Percentiles rank a stretch among this genome's conserved stretches.
These are phyloP conservation scores for Meda fulgida DNA, from an alignment of 2,797 vertebrate species.

Conservation along the genomic window DNA sequence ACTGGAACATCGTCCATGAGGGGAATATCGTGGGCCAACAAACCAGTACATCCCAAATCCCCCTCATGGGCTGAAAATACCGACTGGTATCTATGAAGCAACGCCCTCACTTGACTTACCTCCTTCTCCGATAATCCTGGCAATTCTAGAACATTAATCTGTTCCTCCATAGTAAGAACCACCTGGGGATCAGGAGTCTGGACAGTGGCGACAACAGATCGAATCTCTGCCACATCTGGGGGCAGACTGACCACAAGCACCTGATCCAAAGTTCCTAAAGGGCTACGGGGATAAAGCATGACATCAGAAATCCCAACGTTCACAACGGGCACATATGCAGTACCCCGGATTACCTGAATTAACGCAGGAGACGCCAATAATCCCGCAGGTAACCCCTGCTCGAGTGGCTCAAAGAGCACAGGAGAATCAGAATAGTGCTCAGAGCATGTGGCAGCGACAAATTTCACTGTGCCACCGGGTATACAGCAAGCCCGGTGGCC, in stretches of 20 bases:
- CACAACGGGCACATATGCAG: constrained; percentile 31
- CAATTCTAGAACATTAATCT: background rate
- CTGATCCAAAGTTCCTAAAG: background rate
- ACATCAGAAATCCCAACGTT: constrained; percentile 10
- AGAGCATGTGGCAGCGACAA: background rate
- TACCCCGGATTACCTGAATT: background rate
- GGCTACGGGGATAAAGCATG: background rate
- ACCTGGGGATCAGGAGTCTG: background rate
- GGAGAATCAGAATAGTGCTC: background rate
- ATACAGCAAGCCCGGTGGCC: background rate
- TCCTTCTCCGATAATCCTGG: background rate
- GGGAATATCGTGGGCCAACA: too few relatives aligned
- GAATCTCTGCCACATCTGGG: background rate
- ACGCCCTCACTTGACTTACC: background rate
- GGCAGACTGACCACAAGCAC: background rate
- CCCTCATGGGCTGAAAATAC: too few relatives aligned
- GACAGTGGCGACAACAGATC: background rate
- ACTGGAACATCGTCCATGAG: too few relatives aligned
- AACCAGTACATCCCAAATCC: too few relatives aligned
- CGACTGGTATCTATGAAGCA: background rate
- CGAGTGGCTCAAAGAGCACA: background rate
- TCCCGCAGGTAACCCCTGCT: background rate
- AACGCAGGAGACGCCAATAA: constrained; percentile 23
- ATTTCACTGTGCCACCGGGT: background rate
- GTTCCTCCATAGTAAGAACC: background rate